phyloP scores from a whole-genome alignment of 2,797 vertebrate genomes.

The Cyprinella venusta region DNA sequence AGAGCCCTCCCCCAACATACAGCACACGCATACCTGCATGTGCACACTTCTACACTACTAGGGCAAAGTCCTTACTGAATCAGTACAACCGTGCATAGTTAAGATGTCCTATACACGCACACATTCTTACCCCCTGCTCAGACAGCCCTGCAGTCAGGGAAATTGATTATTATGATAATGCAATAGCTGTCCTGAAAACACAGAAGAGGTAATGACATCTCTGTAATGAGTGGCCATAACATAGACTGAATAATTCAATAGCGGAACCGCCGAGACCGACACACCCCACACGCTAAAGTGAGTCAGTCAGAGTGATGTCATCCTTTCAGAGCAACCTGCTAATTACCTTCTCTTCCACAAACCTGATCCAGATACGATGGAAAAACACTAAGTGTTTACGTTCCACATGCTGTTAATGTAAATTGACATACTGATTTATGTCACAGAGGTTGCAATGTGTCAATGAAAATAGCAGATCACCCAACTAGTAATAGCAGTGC shows the following conservation, averaged over 20 bases:
- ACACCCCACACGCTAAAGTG: conserved; percentile 19
- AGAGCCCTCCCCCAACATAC: not conserved
- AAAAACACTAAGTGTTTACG: not conserved
- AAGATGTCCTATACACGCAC: not conserved
- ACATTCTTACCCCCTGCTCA: conserved; percentile 36
- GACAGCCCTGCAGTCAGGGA: conserved; percentile 60
- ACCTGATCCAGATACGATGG: not conserved
- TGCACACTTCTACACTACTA: conserved; percentile 52
- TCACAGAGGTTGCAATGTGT: not conserved
- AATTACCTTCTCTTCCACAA: conserved; percentile 32
- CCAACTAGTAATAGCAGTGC: no score
- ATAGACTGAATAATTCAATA: conserved; percentile 71
- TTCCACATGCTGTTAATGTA: not conserved
- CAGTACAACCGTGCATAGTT: not conserved
- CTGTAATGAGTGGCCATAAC: conserved; percentile 72
- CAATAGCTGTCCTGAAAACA: conserved; percentile 56
- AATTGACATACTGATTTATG: not conserved
- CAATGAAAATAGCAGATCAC: not conserved
- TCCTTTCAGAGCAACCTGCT: conserved; percentile 41
- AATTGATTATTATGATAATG: conserved; percentile 71
- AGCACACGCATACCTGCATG: conserved; percentile 39
- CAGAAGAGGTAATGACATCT: conserved; percentile 64
- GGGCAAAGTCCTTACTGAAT: conserved; percentile 19
- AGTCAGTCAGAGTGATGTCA: conserved; percentile 43
- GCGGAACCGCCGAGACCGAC: conserved; percentile 3